phyloP scores from a whole-genome alignment of 2,888 invertebrate genomes.

The Leptopilina drosophilae region DNA sequence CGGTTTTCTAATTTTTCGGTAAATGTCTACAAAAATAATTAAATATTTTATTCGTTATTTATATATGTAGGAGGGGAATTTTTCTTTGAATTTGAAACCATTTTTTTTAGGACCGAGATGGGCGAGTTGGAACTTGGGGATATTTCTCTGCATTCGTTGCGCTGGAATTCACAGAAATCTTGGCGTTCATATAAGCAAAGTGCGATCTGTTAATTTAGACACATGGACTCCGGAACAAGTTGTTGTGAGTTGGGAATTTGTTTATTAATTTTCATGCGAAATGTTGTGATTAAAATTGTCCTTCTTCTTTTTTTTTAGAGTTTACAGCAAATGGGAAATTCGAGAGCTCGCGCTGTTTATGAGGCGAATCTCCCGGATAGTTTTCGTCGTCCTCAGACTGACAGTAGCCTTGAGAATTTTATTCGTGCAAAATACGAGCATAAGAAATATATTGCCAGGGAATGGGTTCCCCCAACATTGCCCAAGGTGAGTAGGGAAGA shows the following conservation, averaged over 20 bases:
- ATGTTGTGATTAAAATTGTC: background rate
- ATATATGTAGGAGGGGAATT: too few species aligned
- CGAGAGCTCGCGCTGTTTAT: constrained; percentile 96
- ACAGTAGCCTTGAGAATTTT: constrained; percentile 95
- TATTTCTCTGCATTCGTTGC: constrained; percentile 98
- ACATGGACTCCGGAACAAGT: constrained; percentile 99
- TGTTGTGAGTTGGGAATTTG: constrained; percentile 79
- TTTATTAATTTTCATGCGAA: background rate
- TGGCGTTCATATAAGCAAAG: constrained; percentile 99
- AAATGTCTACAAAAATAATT: too few species aligned
- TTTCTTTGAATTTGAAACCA: constrained; percentile 1
- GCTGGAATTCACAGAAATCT: constrained; percentile 99
- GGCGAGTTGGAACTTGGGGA: constrained; percentile 99
- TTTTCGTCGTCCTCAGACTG: constrained; percentile 96
- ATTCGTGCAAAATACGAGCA: constrained; percentile 99
- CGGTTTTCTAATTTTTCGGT: too few species aligned
- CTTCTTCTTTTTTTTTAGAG: constrained; percentile 76
- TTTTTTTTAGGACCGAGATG: constrained; percentile 92
- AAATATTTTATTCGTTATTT: too few species aligned
- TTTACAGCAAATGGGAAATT: constrained; percentile 99
- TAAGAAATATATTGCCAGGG: constrained; percentile 98
- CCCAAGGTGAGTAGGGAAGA: constrained; percentile 82
- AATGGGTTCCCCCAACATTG: constrained; percentile 93
- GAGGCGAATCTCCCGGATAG: constrained; percentile 98
- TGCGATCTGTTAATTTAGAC: constrained; percentile 98